Evolutionary conservation across 2,797 vertebrate species (phyloP).

Genomic region (Sphaeramia orbicularis): DNA sequence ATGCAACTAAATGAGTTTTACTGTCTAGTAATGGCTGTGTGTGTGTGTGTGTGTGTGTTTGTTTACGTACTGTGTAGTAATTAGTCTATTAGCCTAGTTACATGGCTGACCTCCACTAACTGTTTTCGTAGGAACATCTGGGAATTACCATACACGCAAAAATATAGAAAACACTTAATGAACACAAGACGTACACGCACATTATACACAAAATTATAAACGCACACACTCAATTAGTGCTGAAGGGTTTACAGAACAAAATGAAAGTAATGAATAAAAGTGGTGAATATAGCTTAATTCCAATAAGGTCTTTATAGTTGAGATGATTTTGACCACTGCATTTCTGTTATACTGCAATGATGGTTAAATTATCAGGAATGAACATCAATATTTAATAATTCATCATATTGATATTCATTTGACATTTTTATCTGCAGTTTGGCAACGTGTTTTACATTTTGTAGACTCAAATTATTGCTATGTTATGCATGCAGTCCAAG

Average conservation of each 20-base stretch:
- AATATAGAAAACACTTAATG: constrained; percentile 48
- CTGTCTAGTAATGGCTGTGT: constrained; percentile 17
- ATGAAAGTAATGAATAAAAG: constrained; percentile 6
- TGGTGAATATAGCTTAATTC: neutral
- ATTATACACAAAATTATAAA: constrained; percentile 19
- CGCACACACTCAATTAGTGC: constrained; percentile 1
- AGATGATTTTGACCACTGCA: neutral
- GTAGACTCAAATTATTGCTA: neutral
- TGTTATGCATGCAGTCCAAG: constrained; percentile 2
- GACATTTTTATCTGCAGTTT: neutral
- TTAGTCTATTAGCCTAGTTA: constrained; percentile 77
- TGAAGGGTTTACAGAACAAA: constrained; percentile 21
- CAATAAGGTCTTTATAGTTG: neutral
- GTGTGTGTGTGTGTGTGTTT: constrained; percentile 19
- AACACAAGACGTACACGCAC: constrained; percentile 41
- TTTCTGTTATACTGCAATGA: neutral
- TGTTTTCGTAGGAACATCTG: constrained; percentile 63
- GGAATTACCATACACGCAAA: constrained; percentile 58
- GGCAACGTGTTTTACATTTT: neutral
- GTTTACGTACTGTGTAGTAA: constrained; percentile 60
- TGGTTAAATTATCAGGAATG: neutral
- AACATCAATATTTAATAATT: neutral
- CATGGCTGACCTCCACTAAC: constrained; percentile 58
- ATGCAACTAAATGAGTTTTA: constrained; percentile 33
- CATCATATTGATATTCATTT: neutral